A percentile compares a stretch with the other conserved stretches of the same genome.
These are phyloP conservation scores for Thunnus maccoyii DNA, from an alignment of 2,113 vertebrate species.

Conservation along the genomic window DNA sequence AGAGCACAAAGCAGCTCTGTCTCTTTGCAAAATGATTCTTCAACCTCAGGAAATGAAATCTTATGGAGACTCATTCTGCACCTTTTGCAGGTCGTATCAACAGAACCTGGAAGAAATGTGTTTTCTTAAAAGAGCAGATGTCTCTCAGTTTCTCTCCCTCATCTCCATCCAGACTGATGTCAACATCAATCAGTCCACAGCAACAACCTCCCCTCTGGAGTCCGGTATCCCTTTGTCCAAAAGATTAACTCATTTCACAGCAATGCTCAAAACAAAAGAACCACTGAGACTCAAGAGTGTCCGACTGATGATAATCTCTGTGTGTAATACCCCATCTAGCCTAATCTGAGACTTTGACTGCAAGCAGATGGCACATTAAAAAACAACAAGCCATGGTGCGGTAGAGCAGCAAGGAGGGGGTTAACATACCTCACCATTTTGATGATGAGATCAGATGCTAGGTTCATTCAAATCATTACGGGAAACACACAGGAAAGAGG, in stretches of 20 bases:
- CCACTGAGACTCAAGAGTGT: slow-evolving; percentile 43
- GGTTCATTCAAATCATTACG: slow-evolving; percentile 10
- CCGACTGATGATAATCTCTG: slow-evolving; percentile 58
- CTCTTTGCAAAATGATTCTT: slow-evolving; percentile 13
- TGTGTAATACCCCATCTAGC: slow-evolving; percentile 49
- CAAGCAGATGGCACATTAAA: slow-evolving; percentile 71
- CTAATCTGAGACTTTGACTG: slow-evolving; percentile 66
- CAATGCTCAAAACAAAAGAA: slow-evolving; percentile 57
- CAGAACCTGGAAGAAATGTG: not conserved
- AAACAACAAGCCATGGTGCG: slow-evolving; percentile 42
- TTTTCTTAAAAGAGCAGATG: slow-evolving; percentile 17
- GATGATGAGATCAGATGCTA: slow-evolving; percentile 44
- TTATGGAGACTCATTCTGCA: slow-evolving; percentile 32
- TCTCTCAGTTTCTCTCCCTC: not conserved
- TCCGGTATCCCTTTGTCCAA: slow-evolving; percentile 22
- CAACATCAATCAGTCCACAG: slow-evolving; percentile 10
- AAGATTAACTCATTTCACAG: slow-evolving; percentile 9
- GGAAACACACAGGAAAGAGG: not conserved
- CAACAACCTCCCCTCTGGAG: not conserved
- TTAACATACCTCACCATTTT: slow-evolving; percentile 23
- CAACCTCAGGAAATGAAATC: slow-evolving; percentile 29
- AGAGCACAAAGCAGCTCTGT: slow-evolving; percentile 27
- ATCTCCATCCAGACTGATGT: slow-evolving; percentile 24
- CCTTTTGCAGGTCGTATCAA: slow-evolving; percentile 20
- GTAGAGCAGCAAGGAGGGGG: slow-evolving; percentile 18